Evolutionary conservation across 2,888 invertebrate species (phyloP), one percentile per base, ranked within the genome.

Genomic region (Acrobasis repandana): DNA sequence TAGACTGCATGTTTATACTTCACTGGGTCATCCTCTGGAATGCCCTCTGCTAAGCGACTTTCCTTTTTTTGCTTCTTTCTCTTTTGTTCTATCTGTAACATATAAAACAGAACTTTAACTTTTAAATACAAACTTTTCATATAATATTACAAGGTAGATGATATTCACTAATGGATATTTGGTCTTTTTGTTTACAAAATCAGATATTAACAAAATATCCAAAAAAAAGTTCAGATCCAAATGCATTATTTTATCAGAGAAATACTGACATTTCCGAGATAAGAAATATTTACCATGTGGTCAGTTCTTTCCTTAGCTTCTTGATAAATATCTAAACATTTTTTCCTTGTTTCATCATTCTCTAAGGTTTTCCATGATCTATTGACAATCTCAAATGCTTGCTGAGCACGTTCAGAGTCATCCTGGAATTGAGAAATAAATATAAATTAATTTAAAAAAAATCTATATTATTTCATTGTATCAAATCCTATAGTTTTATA

Each of bases 291-390:
- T 93, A 97, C 97, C 96, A 97, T 97, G 75, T 97, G 95, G 83
- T 99, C 98, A 20, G 98, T 98, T 70, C 98, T 93, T 59, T 96
- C 97, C 87, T 97, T 97, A 0, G 99, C 99, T 86, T 99, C 99
- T 81, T 98, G 98, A 68, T 99, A 98, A 66, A 99, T 96, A 75
- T 98, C 98, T 89, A 98, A 93, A 82, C 99, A 99, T 86, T 97
- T 96, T 78, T 97, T 96, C 73, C 98, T 94, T 0, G 98, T 97
- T 64, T 97, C 97, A 73, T 99, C 99, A 92, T 96, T 97, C 88
- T 99, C 99, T 75, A 99, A 87, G 1, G 96, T 97, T 91, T 98
- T 98, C 96, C 97, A 99, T 0, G 99, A 97, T 82, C 97, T 96
- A 83, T 98, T 98, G 56, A 99, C 95, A 79, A 98, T 96, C 90